Percentiles rank a stretch among this genome's conserved stretches.
phyloP scores from a whole-genome alignment of 1,140 invertebrate species.

The Proales similis region DNA sequence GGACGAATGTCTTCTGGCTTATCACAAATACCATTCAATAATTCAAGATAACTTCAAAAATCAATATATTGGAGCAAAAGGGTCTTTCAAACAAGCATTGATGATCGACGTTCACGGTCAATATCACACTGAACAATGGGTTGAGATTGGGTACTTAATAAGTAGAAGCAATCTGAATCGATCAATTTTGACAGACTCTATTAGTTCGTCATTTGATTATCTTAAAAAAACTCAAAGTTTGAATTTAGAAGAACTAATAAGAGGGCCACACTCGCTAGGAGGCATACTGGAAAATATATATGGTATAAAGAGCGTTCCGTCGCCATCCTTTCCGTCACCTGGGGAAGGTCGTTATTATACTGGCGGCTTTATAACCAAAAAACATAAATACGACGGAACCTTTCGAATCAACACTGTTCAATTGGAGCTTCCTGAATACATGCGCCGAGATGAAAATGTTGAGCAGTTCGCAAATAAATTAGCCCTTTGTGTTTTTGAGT shows the following conservation, averaged over 20 bases:
- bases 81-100: slow-evolving; percentile 24
- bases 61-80: not conserved
- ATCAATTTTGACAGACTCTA: not conserved
- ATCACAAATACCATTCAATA: slow-evolving; percentile 33
- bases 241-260: slow-evolving; percentile 20
- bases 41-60: slow-evolving; percentile 8
- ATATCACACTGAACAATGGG: slow-evolving; percentile 38
- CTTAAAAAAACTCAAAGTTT: slow-evolving; percentile 1
- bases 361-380: slow-evolving; percentile 39
- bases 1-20: slow-evolving; percentile 2
- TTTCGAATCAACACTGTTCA: slow-evolving; percentile 39
- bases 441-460: slow-evolving; percentile 28
- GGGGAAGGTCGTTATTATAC: slow-evolving; percentile 35
- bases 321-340: slow-evolving; percentile 37
- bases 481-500: too few relatives aligned
- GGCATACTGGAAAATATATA: slow-evolving; percentile 1
- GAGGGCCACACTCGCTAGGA: slow-evolving; percentile 23
- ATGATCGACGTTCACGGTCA: slow-evolving; percentile 40
- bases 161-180: slow-evolving; percentile 12
- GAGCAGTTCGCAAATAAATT: too few relatives aligned
- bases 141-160: slow-evolving; percentile 39
- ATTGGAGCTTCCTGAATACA: slow-evolving; percentile 38
- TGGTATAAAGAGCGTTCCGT: slow-evolving; percentile 37
- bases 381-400: slow-evolving; percentile 31
- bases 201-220: not conserved